Conservation (phyloP, 2,113 vertebrate species). For the Ptilonorhynchus violaceus region DNA sequence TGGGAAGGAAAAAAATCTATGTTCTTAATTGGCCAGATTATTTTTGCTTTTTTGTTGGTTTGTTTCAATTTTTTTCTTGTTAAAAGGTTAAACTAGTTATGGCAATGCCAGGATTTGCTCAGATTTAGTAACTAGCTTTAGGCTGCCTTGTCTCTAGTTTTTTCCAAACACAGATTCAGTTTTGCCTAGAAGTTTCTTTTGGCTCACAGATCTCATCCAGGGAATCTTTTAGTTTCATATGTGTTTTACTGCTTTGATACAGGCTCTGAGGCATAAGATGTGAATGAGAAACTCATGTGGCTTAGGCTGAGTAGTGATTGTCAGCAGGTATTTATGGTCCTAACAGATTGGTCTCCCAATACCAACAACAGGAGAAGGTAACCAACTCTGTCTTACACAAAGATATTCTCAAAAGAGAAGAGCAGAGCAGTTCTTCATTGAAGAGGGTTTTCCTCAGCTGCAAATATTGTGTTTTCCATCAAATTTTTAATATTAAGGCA, state of each 20-base stretch:
- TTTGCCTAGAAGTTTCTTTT: not conserved
- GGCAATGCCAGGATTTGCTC: not conserved
- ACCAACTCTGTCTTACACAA: not conserved
- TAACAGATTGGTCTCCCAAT: not conserved
- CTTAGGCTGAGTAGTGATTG: not conserved
- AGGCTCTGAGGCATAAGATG: not conserved
- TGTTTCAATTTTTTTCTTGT: not conserved
- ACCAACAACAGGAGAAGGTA: not conserved
- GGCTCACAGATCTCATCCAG: not conserved
- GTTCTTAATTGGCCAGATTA: not conserved
- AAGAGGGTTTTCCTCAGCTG: not conserved
- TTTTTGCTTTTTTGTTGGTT: not conserved
- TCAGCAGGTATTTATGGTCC: not conserved
- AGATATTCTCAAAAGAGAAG: not conserved
- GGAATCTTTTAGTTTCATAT: not conserved
- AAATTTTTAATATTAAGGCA: not conserved
- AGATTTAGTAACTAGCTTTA: not conserved
- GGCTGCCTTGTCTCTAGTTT: not conserved
- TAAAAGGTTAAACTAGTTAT: not conserved
- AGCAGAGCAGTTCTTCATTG: not conserved
- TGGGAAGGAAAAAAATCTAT: not conserved
- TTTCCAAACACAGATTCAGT: not conserved
- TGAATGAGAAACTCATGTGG: not conserved
- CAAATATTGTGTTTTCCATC: not conserved
- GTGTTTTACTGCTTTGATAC: not conserved